These are phyloP conservation scores for Haemorhous mexicanus DNA, from an alignment of 2,113 vertebrate species.

Conservation along the genomic window DNA sequence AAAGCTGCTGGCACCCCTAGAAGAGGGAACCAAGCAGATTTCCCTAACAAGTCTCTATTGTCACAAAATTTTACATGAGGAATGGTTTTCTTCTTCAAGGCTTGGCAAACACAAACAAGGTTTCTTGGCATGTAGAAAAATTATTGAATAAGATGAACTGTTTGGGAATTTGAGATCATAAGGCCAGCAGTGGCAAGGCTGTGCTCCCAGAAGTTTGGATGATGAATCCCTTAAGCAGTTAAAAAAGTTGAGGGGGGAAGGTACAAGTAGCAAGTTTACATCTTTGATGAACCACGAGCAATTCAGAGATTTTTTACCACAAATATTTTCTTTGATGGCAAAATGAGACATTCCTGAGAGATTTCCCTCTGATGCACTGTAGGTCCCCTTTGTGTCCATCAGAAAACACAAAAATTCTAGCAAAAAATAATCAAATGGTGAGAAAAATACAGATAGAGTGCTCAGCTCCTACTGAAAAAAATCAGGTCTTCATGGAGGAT, in stretches of 20 bases:
- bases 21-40: background rate
- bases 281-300: background rate
- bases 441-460: background rate
- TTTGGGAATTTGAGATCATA: background rate
- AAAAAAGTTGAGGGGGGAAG: background rate
- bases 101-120: background rate
- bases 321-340: background rate
- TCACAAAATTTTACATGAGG: background rate
- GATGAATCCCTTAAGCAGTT: background rate
- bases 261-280: background rate
- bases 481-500: background rate
- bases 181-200: background rate
- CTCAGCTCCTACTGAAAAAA: background rate
- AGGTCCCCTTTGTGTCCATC: background rate
- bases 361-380: background rate
- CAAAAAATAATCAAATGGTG: background rate
- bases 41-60: background rate
- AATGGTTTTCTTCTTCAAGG: background rate
- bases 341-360: background rate
- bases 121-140: background rate
- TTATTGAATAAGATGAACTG: background rate
- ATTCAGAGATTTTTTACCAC: background rate
- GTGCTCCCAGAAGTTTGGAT: background rate
- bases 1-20: background rate
- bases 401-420: background rate